Base-by-base conservation (phyloP, 2,888 invertebrate species). In the Lapara coniferarum region DNA sequence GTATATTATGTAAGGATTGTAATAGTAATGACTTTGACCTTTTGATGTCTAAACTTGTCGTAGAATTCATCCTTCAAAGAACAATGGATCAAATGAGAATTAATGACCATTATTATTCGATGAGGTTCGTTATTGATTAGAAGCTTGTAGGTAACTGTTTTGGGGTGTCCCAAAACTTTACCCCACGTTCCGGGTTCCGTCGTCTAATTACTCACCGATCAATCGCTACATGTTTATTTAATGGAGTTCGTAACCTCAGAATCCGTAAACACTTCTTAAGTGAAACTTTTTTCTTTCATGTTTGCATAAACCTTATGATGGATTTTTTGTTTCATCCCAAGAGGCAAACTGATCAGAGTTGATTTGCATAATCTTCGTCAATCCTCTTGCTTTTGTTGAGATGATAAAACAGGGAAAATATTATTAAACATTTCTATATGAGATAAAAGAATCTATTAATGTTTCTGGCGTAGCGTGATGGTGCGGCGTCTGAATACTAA, bases 171-270 rank as follows among this genome's bases (percentile, higher is more conserved):
- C 80, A 68, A 85, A 89, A 89, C 80, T 89, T 88, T 81, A 73
- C 72, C 71, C 69, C 72, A 75, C 74, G 72, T 76, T 78, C 80
- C 71, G 75, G 74, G 78, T 81, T 77, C 76, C 78, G 75, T 77
- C 80, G 80, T 82, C 84, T 87, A 86, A 89, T 89, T 88, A 86
- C 85, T 83, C 81, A 77, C 80, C 82, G 80, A 86, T 87, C 82
- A 85, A 84, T 82, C 82, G 81, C 59, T 79, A 78, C 81, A 81
- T 81, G 80, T 82, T 80, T 78, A 79, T 77, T 71, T 74, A 72
- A 74, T 70, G 69, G 71, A 78, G 78, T 68, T 70, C 70, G 73
- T 73, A 72, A 74, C 72, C 58, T 14, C 56, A 25, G 63, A 37
- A 13, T 57, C 46, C n/a, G 59, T 56, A 69, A 71, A 63, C 69